phyloP scores from a whole-genome alignment of 2,797 vertebrate genomes.

The Vireo griseus region DNA sequence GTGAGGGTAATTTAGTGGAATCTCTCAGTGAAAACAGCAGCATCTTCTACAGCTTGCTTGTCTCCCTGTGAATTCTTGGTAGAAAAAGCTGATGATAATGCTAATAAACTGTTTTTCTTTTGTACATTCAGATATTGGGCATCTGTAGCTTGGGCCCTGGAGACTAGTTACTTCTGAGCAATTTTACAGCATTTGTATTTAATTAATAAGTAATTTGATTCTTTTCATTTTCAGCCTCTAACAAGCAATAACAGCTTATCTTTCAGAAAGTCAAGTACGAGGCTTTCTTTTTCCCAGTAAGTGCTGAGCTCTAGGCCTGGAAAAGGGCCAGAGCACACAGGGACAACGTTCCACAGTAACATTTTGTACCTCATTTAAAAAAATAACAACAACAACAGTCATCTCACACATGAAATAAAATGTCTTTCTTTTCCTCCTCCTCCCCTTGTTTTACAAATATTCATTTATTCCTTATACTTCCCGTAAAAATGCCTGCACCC shows the following conservation, averaged over 20 bases:
- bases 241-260: background rate
- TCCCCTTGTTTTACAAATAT: background rate
- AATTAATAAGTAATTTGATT: conserved; percentile 20
- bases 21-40: background rate
- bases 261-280: background rate
- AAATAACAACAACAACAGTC: background rate
- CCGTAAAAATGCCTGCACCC: background rate
- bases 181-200: background rate
- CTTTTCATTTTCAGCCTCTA: conserved; percentile 12
- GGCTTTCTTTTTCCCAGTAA: conserved; percentile 10
- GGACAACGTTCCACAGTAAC: conserved; percentile 16
- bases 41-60: background rate
- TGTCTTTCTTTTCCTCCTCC: background rate
- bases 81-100: background rate
- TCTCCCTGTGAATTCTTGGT: background rate
- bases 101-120: background rate
- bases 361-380: conserved; percentile 49
- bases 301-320: conserved; percentile 17
- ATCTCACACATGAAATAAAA: background rate
- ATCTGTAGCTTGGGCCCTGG: background rate
- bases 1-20: background rate
- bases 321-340: conserved; percentile 30
- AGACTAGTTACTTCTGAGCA: background rate
- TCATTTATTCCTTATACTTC: background rate
- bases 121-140: background rate